Base-by-base conservation (phyloP, 2,113 vertebrate species). In the Theristicus caerulescens region DNA sequence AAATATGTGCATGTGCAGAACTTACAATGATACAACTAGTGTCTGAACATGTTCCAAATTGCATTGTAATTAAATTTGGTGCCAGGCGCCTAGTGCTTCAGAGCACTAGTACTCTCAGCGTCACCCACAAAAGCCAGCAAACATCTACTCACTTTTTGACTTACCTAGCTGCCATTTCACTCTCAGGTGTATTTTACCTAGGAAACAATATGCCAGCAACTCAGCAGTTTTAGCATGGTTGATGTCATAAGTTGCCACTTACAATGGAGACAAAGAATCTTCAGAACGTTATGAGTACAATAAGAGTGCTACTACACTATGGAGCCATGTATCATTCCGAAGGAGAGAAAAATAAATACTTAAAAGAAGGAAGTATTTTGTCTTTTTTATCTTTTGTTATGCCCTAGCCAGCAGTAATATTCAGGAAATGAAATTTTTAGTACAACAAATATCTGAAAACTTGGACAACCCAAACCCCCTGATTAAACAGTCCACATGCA, bases 261-360 rank as follows among this genome's bases (percentile, higher is more conserved):
- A 65, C 16, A 94, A 91, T 91, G 74, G 81, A 97, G 91, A 95
- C 84, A 96, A 94, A 94, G 81, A 76, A 94, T 82, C 62, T 47
- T 95, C 61, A 79, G 72, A 95, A 52, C 0, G 0, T 64, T 93
- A 29, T 0, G 2, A 82, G 38, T 73, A 66, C 83, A 84, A 13
- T 93, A 84, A 91, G 10, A 95, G 12, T 1, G 0, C 32, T 67
- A 20, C 42, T 59, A 49, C 24, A 78, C 77, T 32, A 26, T 25
- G 34, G 69, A 95, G 65, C 21, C 17, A 46, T 34, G 51, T 46
- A 91, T 42, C 69, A 55, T 70, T 66, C 19, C 0, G 1, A 89
- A 86, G 6, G 26, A 58, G 13, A 81, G 46, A 69, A 96, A 92
- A 94, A 86, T 32, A 92, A 90, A 83, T 79, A 62, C 47, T 64